Percentiles rank a stretch among this genome's conserved stretches.
These are phyloP conservation scores for Anabacerthia variegaticeps DNA, from an alignment of 2,797 vertebrate species.

Conservation along the genomic window DNA sequence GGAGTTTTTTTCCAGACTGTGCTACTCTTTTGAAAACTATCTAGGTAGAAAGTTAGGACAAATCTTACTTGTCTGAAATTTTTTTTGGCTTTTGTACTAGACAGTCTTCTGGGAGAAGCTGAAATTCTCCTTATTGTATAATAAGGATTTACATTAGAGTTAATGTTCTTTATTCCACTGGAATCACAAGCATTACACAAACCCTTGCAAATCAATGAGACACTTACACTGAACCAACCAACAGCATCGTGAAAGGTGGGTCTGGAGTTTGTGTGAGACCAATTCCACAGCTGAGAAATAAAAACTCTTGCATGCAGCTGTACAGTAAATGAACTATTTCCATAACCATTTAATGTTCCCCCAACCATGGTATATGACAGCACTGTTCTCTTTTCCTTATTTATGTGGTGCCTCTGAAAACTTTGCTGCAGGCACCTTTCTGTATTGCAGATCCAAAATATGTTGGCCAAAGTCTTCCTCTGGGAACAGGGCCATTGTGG, in stretches of 20 bases:
- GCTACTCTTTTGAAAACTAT: background rate
- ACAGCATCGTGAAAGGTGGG: background rate
- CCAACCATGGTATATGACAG: accelerated
- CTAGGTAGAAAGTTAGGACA: background rate
- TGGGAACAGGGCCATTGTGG: background rate
- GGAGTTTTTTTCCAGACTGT: background rate
- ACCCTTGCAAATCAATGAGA: background rate
- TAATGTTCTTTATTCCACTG: background rate
- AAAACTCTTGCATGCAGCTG: background rate
- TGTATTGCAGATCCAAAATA: background rate
- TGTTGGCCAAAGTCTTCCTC: background rate
- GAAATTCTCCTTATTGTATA: background rate
- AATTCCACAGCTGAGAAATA: background rate
- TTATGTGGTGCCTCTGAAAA: background rate
- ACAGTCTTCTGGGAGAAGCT: background rate
- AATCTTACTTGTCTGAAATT: background rate
- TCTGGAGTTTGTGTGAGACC: background rate
- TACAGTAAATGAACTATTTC: background rate
- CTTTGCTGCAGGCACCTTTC: background rate
- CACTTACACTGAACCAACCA: background rate
- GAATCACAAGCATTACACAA: background rate
- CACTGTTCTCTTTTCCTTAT: background rate
- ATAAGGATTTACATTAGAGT: background rate
- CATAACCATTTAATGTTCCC: background rate
- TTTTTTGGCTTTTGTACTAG: background rate